Base-by-base conservation (phyloP, 2,888 invertebrate species). In the Rhogogaster chlorosoma region DNA sequence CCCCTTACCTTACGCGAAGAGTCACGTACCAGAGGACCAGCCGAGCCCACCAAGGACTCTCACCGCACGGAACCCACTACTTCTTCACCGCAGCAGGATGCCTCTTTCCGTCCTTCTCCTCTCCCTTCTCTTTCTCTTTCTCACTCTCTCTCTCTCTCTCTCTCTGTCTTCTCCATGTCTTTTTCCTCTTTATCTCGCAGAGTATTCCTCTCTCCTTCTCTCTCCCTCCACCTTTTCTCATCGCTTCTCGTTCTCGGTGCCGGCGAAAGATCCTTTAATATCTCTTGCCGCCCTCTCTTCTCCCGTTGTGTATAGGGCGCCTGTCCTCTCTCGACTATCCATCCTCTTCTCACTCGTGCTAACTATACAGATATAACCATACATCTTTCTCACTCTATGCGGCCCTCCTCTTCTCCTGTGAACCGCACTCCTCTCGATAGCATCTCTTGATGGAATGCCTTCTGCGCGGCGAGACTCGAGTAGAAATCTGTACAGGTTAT, bases 371-470 rank as follows among this genome's bases (percentile, higher is more conserved):
- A 53, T n/a, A 53, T 53, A 53, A 84, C 86, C 86, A 85, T 88
- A 85, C 49, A 49, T 77, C 2, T 42, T 42, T 45, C 85, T 32
- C 53, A 7, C 29, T 29, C 49, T 18, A 29, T 3, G 18, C 7
- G 26, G 29, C 22, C 26, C 29, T 22, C 84, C 84, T 84, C 86
- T 85, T 85, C 84, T 86, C 86, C 85, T 57, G 61, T 57, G 80
- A 49, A 53, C 80, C 84, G 88, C 86, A 86, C 84, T 84, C 64
- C 86, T 86, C 90, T 89, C 91, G 91, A 92, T 91, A 92, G 89
- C 90, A 92, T 92, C 92, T 92, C 93, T 92, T 92, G 92, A 92
- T 92, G 92, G 92, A 92, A 92, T 92, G 92, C 90, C 91, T 89
- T 90, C 88, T 88, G 91, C 78, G 78, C 49, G 49, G 80, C 64